phyloP scores from a whole-genome alignment of 2,888 invertebrate species.

The Melikaiella ostensackeni region DNA sequence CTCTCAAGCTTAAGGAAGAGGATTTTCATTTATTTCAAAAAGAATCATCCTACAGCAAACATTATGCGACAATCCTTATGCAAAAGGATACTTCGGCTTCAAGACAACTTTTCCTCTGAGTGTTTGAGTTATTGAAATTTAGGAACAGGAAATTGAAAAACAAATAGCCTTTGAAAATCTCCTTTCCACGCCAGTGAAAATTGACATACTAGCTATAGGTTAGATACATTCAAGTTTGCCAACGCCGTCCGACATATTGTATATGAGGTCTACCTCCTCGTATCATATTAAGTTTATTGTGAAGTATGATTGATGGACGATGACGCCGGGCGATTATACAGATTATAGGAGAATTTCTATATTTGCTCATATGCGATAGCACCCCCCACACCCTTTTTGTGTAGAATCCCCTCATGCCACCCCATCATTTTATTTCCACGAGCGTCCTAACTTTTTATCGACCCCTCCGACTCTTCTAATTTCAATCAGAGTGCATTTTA shows the following conservation, averaged over 20 bases:
- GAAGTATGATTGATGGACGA: constrained; percentile 69
- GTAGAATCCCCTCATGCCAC: neutral
- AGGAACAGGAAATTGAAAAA: too few species aligned
- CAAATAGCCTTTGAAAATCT: neutral
- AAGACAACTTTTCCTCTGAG: too few species aligned
- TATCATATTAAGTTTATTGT: constrained; percentile 70
- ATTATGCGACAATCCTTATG: too few species aligned
- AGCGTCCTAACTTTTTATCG: constrained; percentile 13
- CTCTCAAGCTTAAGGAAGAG: too few species aligned
- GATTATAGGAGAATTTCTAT: constrained; percentile 50
- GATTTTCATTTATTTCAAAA: too few species aligned
- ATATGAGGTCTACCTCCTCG: constrained; percentile 45
- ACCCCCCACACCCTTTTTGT: constrained; percentile 12
- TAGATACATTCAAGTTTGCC: constrained; percentile 46
- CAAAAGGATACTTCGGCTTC: too few species aligned
- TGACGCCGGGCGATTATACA: constrained; percentile 51
- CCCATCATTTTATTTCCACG: neutral
- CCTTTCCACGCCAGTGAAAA: constrained; percentile 6
- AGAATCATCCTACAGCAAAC: too few species aligned
- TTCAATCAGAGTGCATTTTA: constrained; percentile 31
- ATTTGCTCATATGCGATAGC: constrained; percentile 41
- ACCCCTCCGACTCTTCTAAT: constrained; percentile 24
- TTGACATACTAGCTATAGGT: constrained; percentile 42
- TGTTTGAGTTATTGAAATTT: too few species aligned
- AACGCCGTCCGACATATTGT: constrained; percentile 48